phyloP scores from a whole-genome alignment of 2,888 invertebrate species.

The Chaetogeoica ovagalla region DNA sequence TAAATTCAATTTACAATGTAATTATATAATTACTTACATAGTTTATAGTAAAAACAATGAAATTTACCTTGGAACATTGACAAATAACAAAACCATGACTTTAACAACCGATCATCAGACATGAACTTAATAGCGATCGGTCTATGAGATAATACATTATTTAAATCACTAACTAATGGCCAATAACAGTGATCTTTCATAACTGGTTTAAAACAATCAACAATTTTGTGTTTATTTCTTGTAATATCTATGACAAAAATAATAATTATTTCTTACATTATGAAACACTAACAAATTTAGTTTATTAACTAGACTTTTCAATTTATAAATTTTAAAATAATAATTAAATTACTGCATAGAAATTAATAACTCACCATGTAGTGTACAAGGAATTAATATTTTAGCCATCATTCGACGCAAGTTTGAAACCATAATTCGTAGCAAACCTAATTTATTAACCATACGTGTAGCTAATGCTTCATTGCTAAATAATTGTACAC shows the following conservation, averaged over 20 bases:
- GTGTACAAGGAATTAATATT: slow-evolving; percentile 82
- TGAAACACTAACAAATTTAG: too few relatives aligned
- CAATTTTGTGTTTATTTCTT: slow-evolving; percentile 84
- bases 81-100: slow-evolving; percentile 94
- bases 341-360: neutral
- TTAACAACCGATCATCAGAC: slow-evolving; percentile 82
- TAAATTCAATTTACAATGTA: slow-evolving; percentile 30
- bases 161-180: slow-evolving; percentile 95
- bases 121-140: slow-evolving; percentile 89
- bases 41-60: neutral
- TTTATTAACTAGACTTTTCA: too few relatives aligned
- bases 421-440: slow-evolving; percentile 91
- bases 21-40: neutral
- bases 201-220: slow-evolving; percentile 86
- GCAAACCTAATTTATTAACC: slow-evolving; percentile 84
- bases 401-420: slow-evolving; percentile 91
- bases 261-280: neutral
- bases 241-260: slow-evolving; percentile 65
- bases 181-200: slow-evolving; percentile 99
- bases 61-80: slow-evolving; percentile 86
- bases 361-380: slow-evolving; percentile 69
- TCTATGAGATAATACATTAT: slow-evolving; percentile 91
- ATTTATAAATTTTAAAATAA: neutral
- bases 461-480: slow-evolving; percentile 87
- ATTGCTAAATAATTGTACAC: slow-evolving; percentile 93